Evolutionary conservation across 2,888 invertebrate species (phyloP).

Genomic region (Aleiodes leptofemur): DNA sequence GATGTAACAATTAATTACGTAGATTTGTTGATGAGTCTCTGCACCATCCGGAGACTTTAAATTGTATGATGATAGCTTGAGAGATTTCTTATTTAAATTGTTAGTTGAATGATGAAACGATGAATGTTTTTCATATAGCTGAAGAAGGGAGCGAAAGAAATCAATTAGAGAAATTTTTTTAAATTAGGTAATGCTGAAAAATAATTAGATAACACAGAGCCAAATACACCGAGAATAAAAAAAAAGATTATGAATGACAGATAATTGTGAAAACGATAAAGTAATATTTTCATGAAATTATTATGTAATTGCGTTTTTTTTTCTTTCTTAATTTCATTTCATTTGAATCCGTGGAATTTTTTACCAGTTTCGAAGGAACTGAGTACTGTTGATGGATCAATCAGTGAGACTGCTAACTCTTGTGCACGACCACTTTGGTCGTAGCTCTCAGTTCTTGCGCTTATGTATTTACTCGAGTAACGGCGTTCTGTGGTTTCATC

Average conservation of each 20-base stretch:
- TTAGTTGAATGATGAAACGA: slow-evolving; percentile 57
- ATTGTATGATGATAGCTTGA: slow-evolving; percentile 33
- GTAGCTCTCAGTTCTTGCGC: slow-evolving; percentile 48
- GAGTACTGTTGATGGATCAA: slow-evolving; percentile 63
- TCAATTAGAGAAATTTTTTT: slow-evolving; percentile 43
- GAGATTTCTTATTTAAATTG: slow-evolving; percentile 43
- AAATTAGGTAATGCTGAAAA: slow-evolving; percentile 38
- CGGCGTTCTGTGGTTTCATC: slow-evolving; percentile 8
- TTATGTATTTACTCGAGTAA: slow-evolving; percentile 22
- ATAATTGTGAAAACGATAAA: slow-evolving; percentile 18
- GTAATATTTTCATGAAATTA: slow-evolving; percentile 35
- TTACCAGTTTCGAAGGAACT: slow-evolving; percentile 61
- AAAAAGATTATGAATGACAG: slow-evolving; percentile 27
- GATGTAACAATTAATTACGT: slow-evolving; percentile 34
- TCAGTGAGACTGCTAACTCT: slow-evolving; percentile 68
- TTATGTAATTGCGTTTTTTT: slow-evolving; percentile 19
- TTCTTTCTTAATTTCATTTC: not conserved
- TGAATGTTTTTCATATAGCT: slow-evolving; percentile 51
- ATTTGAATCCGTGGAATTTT: slow-evolving; percentile 48
- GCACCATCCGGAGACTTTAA: slow-evolving; percentile 39
- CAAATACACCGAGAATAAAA: slow-evolving; percentile 32
- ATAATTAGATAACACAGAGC: slow-evolving; percentile 44
- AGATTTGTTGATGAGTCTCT: slow-evolving; percentile 35
- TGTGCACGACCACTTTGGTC: slow-evolving; percentile 70
- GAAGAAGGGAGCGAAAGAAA: slow-evolving; percentile 48